phyloP scores from a whole-genome alignment of 2,888 invertebrate species.

The Rhopalosiphum nymphaeae region DNA sequence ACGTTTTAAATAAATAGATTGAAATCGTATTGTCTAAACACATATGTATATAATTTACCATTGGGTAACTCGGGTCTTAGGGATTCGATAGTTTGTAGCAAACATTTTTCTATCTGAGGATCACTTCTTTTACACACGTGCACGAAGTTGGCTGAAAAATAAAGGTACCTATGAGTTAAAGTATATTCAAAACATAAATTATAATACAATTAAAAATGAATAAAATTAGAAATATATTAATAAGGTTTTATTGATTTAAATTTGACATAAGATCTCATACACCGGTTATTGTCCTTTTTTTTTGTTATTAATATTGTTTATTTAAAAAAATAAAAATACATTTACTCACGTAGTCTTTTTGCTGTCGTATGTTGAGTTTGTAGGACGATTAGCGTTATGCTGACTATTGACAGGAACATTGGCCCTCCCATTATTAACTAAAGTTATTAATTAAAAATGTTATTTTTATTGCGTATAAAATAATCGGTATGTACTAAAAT shows the following conservation, averaged over 20 bases:
- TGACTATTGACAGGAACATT: constrained; percentile 48
- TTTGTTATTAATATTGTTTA: background rate
- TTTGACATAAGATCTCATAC: background rate
- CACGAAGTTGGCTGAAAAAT: constrained; percentile 70
- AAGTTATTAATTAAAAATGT: constrained; percentile 8
- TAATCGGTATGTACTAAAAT: background rate
- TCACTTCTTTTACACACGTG: constrained; percentile 75
- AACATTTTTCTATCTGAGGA: constrained; percentile 78
- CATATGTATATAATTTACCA: constrained; percentile 72
- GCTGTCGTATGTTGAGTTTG: constrained; percentile 51
- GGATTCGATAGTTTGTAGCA: constrained; percentile 80
- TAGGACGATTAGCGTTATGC: constrained; percentile 31
- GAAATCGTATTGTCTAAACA: background rate
- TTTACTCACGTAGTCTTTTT: constrained; percentile 60
- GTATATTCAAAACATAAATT: background rate
- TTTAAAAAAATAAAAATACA: background rate
- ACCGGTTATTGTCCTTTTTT: background rate
- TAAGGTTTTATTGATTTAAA: background rate
- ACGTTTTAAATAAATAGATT: background rate
- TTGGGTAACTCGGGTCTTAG: constrained; percentile 80
- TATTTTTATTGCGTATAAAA: background rate
- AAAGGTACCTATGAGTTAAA: constrained; percentile 53
- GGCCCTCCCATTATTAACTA: constrained; percentile 55
- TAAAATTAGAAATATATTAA: background rate
- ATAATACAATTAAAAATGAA: background rate